Evolutionary conservation across 1,140 invertebrate species (phyloP).

Genomic region (Drosophila ficusphila): DNA sequence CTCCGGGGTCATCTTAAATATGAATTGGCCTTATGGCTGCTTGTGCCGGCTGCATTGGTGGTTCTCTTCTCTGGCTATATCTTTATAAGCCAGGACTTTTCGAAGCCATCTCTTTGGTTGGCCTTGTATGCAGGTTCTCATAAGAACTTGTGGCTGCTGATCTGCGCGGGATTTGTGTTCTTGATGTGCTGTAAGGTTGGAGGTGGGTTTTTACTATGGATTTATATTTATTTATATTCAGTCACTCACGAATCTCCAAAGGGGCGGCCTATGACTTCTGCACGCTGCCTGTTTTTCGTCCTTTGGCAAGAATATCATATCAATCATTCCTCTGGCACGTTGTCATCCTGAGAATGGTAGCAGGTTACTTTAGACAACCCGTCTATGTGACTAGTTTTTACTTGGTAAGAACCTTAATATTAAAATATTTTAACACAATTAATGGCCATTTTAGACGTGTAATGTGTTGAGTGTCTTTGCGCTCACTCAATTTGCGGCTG

Average conservation of each 20-base stretch:
- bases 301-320: constrained; percentile 67
- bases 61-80: constrained; percentile 62
- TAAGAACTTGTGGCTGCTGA: constrained; percentile 69
- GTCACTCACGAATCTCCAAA: constrained; percentile 12
- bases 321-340: constrained; percentile 76
- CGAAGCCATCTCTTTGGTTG: constrained; percentile 68
- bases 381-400: constrained; percentile 46
- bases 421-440: background rate
- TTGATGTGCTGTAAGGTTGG: constrained; percentile 68
- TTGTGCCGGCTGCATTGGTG: constrained; percentile 34
- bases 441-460: constrained; percentile 52
- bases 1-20: constrained; percentile 31
- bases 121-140: constrained; percentile 73
- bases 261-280: constrained; percentile 65
- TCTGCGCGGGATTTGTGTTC: constrained; percentile 57
- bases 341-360: constrained; percentile 48
- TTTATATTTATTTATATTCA: background rate
- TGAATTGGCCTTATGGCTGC: constrained; percentile 50
- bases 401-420: constrained; percentile 32
- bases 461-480: constrained; percentile 39
- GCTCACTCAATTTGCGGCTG: constrained; percentile 50
- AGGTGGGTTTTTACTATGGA: constrained; percentile 45
- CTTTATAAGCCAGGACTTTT: constrained; percentile 67
- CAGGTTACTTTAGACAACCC: constrained; percentile 63
- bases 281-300: constrained; percentile 49